Percentiles rank a stretch among this genome's conserved stretches.
Conservation (phyloP, 2,797 vertebrate species). For the Chelmon rostratus region DNA sequence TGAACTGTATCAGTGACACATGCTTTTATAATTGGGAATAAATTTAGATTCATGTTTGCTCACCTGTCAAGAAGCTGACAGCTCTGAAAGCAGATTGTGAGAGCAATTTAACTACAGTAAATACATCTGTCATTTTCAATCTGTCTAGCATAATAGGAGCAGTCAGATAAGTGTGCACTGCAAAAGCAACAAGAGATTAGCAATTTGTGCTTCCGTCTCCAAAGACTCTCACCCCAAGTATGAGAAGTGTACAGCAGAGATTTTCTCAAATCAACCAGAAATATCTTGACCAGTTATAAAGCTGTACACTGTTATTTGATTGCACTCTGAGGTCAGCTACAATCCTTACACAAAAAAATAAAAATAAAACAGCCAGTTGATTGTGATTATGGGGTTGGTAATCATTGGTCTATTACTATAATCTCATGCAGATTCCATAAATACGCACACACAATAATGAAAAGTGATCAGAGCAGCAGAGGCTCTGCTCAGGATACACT, state of each 20-base stretch:
- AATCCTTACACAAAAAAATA: not conserved
- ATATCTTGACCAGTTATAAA: slow-evolving; percentile 12
- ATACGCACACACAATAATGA: not conserved
- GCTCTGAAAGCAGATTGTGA: slow-evolving; percentile 34
- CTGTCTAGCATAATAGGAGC: slow-evolving; percentile 12
- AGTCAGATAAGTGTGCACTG: not conserved
- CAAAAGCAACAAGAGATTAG: slow-evolving; percentile 27
- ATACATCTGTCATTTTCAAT: slow-evolving; percentile 56
- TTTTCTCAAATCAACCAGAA: slow-evolving; percentile 24
- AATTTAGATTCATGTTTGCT: slow-evolving; percentile 50
- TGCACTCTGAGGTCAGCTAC: slow-evolving; percentile 3
- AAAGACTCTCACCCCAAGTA: slow-evolving; percentile 1
- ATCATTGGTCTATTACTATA: slow-evolving; percentile 41
- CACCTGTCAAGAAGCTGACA: slow-evolving; percentile 49
- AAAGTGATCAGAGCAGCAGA: not conserved
- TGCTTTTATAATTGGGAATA: slow-evolving; percentile 46
- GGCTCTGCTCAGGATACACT: slow-evolving; percentile 2
- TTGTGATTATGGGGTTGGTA: slow-evolving; percentile 32
- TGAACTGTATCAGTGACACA: slow-evolving; percentile 15
- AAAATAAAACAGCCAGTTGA: slow-evolving; percentile 15
- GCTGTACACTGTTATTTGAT: slow-evolving; percentile 1
- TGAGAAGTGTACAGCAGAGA: slow-evolving; percentile 2
- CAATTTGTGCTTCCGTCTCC: slow-evolving; percentile 20
- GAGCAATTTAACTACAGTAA: slow-evolving; percentile 39
- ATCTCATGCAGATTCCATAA: slow-evolving; percentile 34